Evolutionary conservation across 92 coral and sea anemone species (phyloP).

Genomic region (Hydrozoanthus gracilis): DNA sequence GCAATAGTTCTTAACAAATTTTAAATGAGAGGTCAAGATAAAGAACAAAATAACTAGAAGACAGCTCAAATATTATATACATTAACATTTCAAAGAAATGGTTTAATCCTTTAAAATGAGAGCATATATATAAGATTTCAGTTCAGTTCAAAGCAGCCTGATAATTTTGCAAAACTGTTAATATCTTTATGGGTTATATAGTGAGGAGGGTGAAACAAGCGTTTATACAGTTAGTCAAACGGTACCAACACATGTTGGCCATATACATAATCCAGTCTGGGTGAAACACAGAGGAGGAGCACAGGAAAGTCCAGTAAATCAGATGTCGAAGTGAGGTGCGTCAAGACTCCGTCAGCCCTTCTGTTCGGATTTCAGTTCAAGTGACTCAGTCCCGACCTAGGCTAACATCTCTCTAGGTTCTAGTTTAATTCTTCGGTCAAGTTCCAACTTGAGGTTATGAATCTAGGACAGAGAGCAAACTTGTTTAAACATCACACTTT

Average conservation of each 20-base stretch:
- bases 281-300: conserved; percentile 3
- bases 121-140: background rate
- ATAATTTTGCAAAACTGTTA: background rate
- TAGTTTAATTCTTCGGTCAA: conserved; percentile 52
- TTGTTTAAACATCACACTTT: conserved; percentile 49
- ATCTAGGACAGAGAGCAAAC: conserved; percentile 49
- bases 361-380: background rate
- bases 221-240: background rate
- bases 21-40: background rate
- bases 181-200: background rate
- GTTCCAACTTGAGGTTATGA: conserved; percentile 51
- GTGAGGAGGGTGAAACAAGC: background rate
- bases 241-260: background rate
- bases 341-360: conserved; percentile 10
- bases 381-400: conserved; percentile 22
- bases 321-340: conserved; percentile 30
- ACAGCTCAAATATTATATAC: background rate
- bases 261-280: conserved; percentile 10
- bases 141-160: background rate
- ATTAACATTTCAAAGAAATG: background rate
- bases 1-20: background rate
- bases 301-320: conserved; percentile 30
- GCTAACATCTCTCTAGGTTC: conserved; percentile 55
- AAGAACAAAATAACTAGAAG: background rate
- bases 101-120: background rate